Conservation (phyloP, 2,888 invertebrate species). For the Leucoma salicis region DNA sequence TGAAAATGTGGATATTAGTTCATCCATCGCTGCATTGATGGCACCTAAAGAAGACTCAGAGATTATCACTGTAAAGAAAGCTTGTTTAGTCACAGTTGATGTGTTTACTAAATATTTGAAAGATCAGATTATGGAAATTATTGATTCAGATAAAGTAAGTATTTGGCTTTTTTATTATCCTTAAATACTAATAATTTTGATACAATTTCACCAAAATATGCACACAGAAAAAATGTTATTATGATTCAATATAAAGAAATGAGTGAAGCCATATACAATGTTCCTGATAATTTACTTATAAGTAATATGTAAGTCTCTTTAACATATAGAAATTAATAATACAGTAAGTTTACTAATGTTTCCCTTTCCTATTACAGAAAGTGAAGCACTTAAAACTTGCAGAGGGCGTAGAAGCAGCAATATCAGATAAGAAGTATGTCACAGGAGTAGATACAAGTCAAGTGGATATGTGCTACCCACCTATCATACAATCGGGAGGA, state of each 20-base stretch:
- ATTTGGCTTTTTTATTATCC: too few relatives aligned
- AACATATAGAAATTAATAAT: too few relatives aligned
- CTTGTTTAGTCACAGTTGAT: slow-evolving; percentile 95
- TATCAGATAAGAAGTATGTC: slow-evolving; percentile 98
- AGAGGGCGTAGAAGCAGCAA: slow-evolving; percentile 96
- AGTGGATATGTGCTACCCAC: slow-evolving; percentile 98
- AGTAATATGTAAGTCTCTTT: too few relatives aligned
- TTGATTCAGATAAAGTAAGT: slow-evolving; percentile 95
- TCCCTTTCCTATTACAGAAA: slow-evolving; percentile 85
- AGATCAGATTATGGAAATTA: slow-evolving; percentile 99
- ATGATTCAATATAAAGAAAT: too few relatives aligned
- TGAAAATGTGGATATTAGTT: slow-evolving; percentile 93
- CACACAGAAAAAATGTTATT: too few relatives aligned
- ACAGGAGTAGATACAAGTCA: slow-evolving; percentile 93
- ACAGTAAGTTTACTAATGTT: not conserved
- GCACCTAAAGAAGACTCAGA: slow-evolving; percentile 97
- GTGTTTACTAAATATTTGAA: slow-evolving; percentile 98
- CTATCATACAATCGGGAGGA: slow-evolving; percentile 99
- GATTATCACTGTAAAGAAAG: slow-evolving; percentile 94
- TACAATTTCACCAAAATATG: too few relatives aligned
- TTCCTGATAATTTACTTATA: too few relatives aligned
- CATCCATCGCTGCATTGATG: slow-evolving; percentile 92
- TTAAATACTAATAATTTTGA: too few relatives aligned
- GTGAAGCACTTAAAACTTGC: slow-evolving; percentile 97
- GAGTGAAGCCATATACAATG: too few relatives aligned